These are phyloP conservation scores for Torymus texanus DNA, from an alignment of 2,888 invertebrate genomes.

Conservation along the genomic window DNA sequence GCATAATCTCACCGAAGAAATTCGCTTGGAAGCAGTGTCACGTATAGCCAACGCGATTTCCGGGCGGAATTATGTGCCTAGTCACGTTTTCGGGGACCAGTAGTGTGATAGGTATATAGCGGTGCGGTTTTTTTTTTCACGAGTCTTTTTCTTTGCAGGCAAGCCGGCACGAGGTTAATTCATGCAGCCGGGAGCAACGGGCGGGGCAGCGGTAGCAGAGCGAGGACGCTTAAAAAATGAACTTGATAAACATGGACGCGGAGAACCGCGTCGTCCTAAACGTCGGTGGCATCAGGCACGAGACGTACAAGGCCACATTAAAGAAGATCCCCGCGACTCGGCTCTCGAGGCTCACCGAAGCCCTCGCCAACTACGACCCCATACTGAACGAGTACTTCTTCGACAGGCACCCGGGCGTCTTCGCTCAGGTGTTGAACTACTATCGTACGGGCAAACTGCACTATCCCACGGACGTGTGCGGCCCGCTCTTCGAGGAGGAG, in stretches of 20 bases:
- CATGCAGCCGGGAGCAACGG: slow-evolving; percentile 41
- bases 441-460: slow-evolving; percentile 99
- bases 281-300: slow-evolving; percentile 98
- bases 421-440: slow-evolving; percentile 97
- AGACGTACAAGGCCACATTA: slow-evolving; percentile 95
- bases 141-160: slow-evolving; percentile 3
- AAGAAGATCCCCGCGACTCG: slow-evolving; percentile 98
- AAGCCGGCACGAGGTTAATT: slow-evolving; percentile 37
- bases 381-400: slow-evolving; percentile 99
- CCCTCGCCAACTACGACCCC: slow-evolving; percentile 98
- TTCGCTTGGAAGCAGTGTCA: too few relatives aligned
- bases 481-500: slow-evolving; percentile 99
- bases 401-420: slow-evolving; percentile 97
- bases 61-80: too few relatives aligned
- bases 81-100: too few relatives aligned
- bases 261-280: slow-evolving; percentile 99
- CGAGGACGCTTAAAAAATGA: slow-evolving; percentile 79
- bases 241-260: slow-evolving; percentile 95
- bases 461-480: slow-evolving; percentile 99
- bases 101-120: too few relatives aligned
- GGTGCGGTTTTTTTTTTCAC: too few relatives aligned
- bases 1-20: too few relatives aligned
- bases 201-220: slow-evolving; percentile 71
- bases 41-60: too few relatives aligned
- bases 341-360: slow-evolving; percentile 95